Base-by-base conservation (phyloP, 1,140 invertebrate species). In the Carcinoscorpius rotundicauda region DNA sequence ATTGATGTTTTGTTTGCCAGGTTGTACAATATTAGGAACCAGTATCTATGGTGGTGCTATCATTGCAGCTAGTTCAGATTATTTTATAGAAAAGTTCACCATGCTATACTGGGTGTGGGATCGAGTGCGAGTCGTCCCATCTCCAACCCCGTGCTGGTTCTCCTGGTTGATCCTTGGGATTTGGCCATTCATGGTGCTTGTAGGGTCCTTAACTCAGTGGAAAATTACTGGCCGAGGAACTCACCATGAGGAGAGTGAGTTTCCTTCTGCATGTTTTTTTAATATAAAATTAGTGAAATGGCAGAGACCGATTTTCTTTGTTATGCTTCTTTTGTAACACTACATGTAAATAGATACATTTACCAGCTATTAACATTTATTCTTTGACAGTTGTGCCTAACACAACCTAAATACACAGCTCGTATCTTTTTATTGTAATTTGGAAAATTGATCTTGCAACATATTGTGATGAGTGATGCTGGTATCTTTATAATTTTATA, bases 21-120 rank as follows among this genome's bases (percentile, higher is more conserved):
- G 71, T 48, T 65, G 68, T 52, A 89, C 87, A 51, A 86, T 89
- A 71, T 75, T 88, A 58, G 86, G 86, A n/a, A 88, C 87, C 6
- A 83, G 83, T 70, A 79, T 89, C 9, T 87, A 88, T 66, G 88
- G 88, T 50, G 86, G 85, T 52, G 86, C 86, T 6, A 81, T 88
- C 51, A 82, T 89, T 69, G 81, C 86, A 3, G 81, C 81, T 11
- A 82, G 84, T 5, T 77, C 87, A 52, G 87, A 90, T 77, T 89
- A 89, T 74, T 88, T 88, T 75, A 81, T 89, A 51, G 87, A 89
- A 74, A 81, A 82, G 66, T 81, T 86, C 72, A 75, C 82, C 65
- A 84, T 87, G 81, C 80, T 87, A 51, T 78, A 82, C 69, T 89
- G 87, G 85, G 78, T 89, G 61, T 82, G 81, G 79, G 80, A 81